Evolutionary conservation across 2,888 invertebrate genomes (phyloP), one percentile per base, ranked within the genome.

Genomic region (Epicampocera succincta): DNA sequence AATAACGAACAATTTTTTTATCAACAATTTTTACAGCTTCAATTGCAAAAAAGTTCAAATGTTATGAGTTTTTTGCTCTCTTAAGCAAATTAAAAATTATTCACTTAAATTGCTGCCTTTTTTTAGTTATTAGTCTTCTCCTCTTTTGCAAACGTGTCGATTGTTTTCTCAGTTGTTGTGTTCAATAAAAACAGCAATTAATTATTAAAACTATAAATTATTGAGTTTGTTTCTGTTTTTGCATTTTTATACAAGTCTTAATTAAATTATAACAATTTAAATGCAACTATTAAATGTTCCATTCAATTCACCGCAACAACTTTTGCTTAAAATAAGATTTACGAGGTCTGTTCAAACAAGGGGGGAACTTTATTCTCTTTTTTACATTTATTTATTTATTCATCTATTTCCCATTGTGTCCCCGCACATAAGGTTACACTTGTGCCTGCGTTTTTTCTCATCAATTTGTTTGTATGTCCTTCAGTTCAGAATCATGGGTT

Each of bases 41-140:
- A 65, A 46, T 73, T 33, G 19, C 9, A 17, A 74, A 48, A 56
- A 74, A 46, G 65, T 66, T 74, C 74, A 65, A 66, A 54, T 66
- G 56, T 12, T 54, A 21, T 21, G 42, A 3, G 15, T n/a, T 56
- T 46, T 73, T 65, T 65, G 4, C 44, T 38, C 13, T 44, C 13
- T 46, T 56, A 11, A 25, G 15, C 42, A 56, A 63, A 38, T 54
- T 54, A 17, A 44, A 19, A 21, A 46, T 21, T 46, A 19, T 63
- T 46, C 21, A 63, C 33, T 73, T 17, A 52, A 73, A 52, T 73
- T 61, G 44, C 11, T 50, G 38, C 13, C 13, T 29, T 60, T 72
- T 72, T 42, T 19, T 15, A 8, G 13, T 0, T 12, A n/a, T 21
- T 12, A 17, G 40, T 40, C 17, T 61, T 50, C 61, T 25, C n/a